phyloP scores from a whole-genome alignment of 1,140 invertebrate species.

The Leguminivora glycinivorella region DNA sequence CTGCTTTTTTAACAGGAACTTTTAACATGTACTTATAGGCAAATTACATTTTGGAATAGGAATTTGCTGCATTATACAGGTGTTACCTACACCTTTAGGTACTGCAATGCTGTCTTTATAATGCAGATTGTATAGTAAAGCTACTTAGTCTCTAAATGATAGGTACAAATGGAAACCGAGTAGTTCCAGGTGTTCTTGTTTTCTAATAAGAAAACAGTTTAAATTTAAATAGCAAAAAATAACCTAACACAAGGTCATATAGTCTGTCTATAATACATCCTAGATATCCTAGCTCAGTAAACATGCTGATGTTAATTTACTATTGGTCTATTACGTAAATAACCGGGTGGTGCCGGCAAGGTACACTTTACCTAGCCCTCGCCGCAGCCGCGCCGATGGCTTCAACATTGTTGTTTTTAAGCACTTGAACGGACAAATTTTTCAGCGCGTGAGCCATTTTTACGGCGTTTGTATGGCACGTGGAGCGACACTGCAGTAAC shows the following conservation, averaged over 20 bases:
- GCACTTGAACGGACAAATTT: conserved; percentile 60
- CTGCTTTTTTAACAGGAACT: too few species aligned
- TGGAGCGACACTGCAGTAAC: conserved; percentile 18
- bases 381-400: conserved; percentile 44
- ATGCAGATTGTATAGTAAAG: too few species aligned
- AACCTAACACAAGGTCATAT: neutral
- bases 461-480: conserved; percentile 36
- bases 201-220: conserved; percentile 1
- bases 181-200: neutral
- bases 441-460: conserved; percentile 62
- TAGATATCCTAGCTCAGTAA: neutral
- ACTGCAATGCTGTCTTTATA: too few species aligned
- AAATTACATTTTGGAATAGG: too few species aligned
- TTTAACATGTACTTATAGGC: too few species aligned
- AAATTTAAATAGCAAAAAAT: neutral
- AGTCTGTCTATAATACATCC: neutral
- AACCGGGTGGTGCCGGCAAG: conserved; percentile 44
- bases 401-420: conserved; percentile 65
- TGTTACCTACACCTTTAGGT: too few species aligned
- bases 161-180: neutral
- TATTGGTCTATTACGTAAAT: conserved; percentile 59
- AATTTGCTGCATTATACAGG: too few species aligned
- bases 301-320: neutral
- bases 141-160: neutral
- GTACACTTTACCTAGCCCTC: conserved; percentile 58